Conservation (phyloP, 2,113 vertebrate genomes). For the Ardeotis arabs region DNA sequence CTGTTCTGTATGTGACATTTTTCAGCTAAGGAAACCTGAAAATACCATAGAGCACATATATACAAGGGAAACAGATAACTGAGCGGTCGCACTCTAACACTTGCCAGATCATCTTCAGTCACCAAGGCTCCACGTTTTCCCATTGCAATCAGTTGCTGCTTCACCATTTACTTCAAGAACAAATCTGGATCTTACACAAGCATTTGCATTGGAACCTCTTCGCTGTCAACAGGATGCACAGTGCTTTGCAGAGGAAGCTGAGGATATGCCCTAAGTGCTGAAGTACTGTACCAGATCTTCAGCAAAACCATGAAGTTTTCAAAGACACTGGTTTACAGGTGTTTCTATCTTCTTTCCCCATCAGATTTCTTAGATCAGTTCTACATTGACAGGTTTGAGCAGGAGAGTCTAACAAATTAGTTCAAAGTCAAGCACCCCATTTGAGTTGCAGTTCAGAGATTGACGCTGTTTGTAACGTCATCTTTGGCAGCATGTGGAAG, state of each 20-base stretch:
- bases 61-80: neutral
- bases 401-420: neutral
- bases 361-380: neutral
- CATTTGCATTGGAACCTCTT: neutral
- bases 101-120: neutral
- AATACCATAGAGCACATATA: neutral
- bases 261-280: neutral
- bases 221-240: neutral
- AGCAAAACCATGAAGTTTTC: neutral
- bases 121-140: neutral
- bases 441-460: neutral
- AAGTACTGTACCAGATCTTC: neutral
- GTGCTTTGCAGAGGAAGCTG: neutral
- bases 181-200: neutral
- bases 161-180: neutral
- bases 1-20: neutral
- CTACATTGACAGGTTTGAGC: neutral
- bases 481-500: neutral
- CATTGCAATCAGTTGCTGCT: neutral
- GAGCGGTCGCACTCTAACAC: neutral
- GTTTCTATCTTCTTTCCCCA: neutral
- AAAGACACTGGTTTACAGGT: neutral
- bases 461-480: neutral
- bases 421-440: neutral
- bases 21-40: constrained; percentile 7